Evolutionary conservation across 2,113 vertebrate genomes (phyloP), one percentile per base, ranked within the genome.

Genomic region (Lampris incognitus): DNA sequence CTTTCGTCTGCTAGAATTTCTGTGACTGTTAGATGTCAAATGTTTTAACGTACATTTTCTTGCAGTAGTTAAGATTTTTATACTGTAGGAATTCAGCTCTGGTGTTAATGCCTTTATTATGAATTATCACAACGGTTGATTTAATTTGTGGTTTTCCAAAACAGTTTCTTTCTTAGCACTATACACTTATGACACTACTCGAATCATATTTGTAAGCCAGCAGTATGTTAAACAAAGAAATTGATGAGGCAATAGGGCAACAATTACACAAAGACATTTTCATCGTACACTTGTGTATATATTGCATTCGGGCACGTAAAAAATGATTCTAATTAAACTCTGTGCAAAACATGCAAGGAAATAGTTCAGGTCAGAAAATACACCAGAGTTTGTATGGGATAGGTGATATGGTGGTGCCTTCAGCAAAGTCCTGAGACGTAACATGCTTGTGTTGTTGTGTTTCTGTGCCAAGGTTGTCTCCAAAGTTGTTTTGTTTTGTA

Each of bases 401-500:
- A 44, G 52, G 49, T 24, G 57, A 57, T 10, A 40, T 51, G 49
- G 13, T 9, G 36, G 11, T 9, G 52, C 55, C 24, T 65, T 46
- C 63, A 75, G 40, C 44, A 49, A n/a, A 9, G 36, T 39, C 37
- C 77, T 67, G 46, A 61, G 79, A 91, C 77, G 69, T 55, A 76
- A 79, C 70, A 67, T 72, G 13, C 72, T 65, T 66, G 54, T 3
- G 74, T 75, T 66, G 71, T 69, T 49, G 65, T 67, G 54, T 66
- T 69, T 66, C 80, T 80, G 71, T 77, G 52, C 54, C 60, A 61
- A 37, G 72, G 49, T 58, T 66, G 66, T 76, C 61, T 76, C 72
- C 66, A 64, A 69, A 77, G 79, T 63, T 72, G 79, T 81, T 88
- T 67, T 74, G 69, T 79, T 41, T 56, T 24, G 48, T 70, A 69